Evolutionary conservation across 2,113 vertebrate genomes (phyloP), one percentile per base, ranked within the genome.

Genomic region (Notechis scutatus): DNA sequence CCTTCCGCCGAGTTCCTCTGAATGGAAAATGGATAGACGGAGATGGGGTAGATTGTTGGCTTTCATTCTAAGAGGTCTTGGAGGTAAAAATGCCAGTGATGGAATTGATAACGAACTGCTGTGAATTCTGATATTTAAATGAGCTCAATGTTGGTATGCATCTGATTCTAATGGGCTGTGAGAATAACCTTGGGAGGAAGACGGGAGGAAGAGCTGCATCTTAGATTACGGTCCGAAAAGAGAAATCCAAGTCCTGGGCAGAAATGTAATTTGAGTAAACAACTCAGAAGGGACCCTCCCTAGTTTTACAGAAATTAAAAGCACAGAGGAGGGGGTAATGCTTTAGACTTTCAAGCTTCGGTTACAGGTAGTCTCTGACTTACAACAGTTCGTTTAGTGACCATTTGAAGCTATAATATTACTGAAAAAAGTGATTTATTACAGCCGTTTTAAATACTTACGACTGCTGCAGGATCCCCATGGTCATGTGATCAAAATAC

Each of bases 11-110:
- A 34, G 74, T 85, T 93, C 94, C 2, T 94, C 39, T 93, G 94
- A 95, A 93, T 93, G 90, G 95, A 96, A 93, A 85, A 10, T 74
- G 2, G 11, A 88, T 87, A 94, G 29, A 89, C 92, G 91, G 93
- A 93, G 50, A 7, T n/a, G 89, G 88, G 93, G 92, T 87, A 87
- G 89, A 6, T 8, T 64, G 50, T 24, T 59, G 29, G 20, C 86
- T 88, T 39, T 23, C 21, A 26, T 50, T 26, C 29, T 9, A 3
- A 61, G 56, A 18, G 15, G 2, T 21, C 15, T 89, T 81, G n/a
- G 23, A 42, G 90, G 26, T 42, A 29, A 15, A 86, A 86, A 29
- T 9, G 50, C 9, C 12, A 56, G 14, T 89, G 52, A n/a, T 21
- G 26, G 8, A 91, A 12, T 20, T 20, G 10, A 34, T 34, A 12